phyloP scores from a whole-genome alignment of 2,888 invertebrate species.

The Hydrotaea diabolus region DNA sequence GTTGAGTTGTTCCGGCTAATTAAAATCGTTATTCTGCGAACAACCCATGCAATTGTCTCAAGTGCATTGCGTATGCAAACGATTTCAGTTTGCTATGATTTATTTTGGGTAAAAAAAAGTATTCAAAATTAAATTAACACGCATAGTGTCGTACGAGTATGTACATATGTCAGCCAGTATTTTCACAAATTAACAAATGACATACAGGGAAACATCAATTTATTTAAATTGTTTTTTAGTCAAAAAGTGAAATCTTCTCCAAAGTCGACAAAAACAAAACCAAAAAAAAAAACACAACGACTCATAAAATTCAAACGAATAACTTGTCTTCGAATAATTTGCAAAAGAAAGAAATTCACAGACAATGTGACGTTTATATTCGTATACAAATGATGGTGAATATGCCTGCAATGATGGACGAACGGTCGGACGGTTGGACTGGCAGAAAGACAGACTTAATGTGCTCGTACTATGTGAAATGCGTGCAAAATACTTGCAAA shows the following conservation, averaged over 20 bases:
- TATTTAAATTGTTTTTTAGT: constrained; percentile 31
- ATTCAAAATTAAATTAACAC: too few species aligned
- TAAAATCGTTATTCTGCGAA: too few species aligned
- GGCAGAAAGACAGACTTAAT: too few species aligned
- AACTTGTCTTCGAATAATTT: constrained; percentile 47
- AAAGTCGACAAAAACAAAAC: not conserved
- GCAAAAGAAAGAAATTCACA: constrained; percentile 50
- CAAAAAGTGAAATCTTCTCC: constrained; percentile 57
- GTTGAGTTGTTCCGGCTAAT: too few species aligned
- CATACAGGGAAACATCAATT: constrained; percentile 22
- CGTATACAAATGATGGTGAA: constrained; percentile 18
- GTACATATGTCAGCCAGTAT: not conserved
- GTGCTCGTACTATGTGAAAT: constrained; percentile 30
- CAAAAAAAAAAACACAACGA: not conserved
- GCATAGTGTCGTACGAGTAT: too few species aligned
- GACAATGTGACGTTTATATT: constrained; percentile 11
- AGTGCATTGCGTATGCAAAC: too few species aligned
- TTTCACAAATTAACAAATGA: not conserved
- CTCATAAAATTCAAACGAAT: constrained; percentile 44
- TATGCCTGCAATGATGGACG: not conserved
- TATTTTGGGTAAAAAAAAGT: too few species aligned
- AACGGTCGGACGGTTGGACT: too few species aligned
- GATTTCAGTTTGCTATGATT: too few species aligned
- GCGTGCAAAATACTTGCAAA: constrained; percentile 63
- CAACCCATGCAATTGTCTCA: too few species aligned